Evolutionary conservation across 1,140 invertebrate species (phyloP).

Genomic region (Oppia nitens): DNA sequence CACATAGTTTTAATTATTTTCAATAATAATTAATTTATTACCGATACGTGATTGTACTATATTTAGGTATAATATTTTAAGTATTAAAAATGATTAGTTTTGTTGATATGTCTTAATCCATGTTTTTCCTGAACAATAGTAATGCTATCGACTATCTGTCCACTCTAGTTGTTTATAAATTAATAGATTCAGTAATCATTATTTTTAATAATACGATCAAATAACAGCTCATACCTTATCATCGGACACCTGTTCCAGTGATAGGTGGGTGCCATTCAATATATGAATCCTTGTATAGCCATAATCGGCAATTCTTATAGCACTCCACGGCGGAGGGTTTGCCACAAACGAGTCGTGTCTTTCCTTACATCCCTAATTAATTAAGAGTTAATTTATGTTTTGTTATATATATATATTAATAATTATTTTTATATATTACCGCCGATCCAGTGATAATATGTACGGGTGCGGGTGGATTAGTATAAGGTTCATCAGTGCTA

Average conservation of each 20-base stretch:
- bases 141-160: neutral
- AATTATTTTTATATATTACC: neutral
- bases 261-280: slow-evolving; percentile 64
- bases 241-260: slow-evolving; percentile 76
- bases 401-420: too few species aligned
- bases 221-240: slow-evolving; percentile 25
- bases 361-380: slow-evolving; percentile 7
- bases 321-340: slow-evolving; percentile 50
- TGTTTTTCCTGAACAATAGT: neutral
- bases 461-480: slow-evolving; percentile 69
- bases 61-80: too few species aligned
- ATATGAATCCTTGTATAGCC: slow-evolving; percentile 72
- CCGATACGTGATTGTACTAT: too few species aligned
- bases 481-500: slow-evolving; percentile 53
- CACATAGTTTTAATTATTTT: too few species aligned
- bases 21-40: too few species aligned
- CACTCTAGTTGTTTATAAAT: neutral
- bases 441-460: slow-evolving; percentile 46
- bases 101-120: too few species aligned
- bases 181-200: neutral
- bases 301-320: slow-evolving; percentile 70
- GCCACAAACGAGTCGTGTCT: slow-evolving; percentile 34
- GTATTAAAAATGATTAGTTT: too few species aligned
- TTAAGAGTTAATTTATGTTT: slow-evolving; percentile 74
- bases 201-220: neutral